These are phyloP conservation scores for Asobara japonica DNA, from an alignment of 1,140 invertebrate genomes.

Conservation along the genomic window DNA sequence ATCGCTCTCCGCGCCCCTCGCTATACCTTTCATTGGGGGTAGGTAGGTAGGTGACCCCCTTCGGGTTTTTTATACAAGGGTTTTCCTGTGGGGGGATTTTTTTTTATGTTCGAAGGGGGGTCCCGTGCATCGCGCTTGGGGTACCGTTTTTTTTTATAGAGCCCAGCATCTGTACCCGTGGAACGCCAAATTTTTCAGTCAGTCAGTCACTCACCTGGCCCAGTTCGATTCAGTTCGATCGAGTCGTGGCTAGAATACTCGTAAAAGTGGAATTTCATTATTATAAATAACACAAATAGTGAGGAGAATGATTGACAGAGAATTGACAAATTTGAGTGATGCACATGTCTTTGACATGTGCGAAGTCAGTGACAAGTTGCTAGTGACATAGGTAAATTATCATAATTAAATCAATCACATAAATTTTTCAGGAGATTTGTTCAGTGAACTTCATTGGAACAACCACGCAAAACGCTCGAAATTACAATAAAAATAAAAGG, in stretches of 20 bases:
- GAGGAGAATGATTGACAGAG: too few relatives aligned
- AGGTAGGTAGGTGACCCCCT: slow-evolving; percentile 60
- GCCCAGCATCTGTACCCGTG: slow-evolving; percentile 62
- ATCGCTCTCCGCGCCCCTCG: slow-evolving; percentile 42
- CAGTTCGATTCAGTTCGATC: slow-evolving; percentile 56
- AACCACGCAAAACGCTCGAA: too few relatives aligned
- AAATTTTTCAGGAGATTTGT: too few relatives aligned
- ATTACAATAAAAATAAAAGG: too few relatives aligned
- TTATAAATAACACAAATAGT: too few relatives aligned
- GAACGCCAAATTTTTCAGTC: slow-evolving; percentile 58
- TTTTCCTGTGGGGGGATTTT: slow-evolving; percentile 55
- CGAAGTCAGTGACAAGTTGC: too few relatives aligned
- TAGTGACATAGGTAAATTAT: too few relatives aligned
- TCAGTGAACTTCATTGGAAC: too few relatives aligned
- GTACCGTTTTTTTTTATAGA: slow-evolving; percentile 59
- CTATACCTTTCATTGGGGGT: slow-evolving; percentile 37
- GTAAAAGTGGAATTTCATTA: slow-evolving; percentile 42
- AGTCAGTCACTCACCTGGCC: slow-evolving; percentile 65
- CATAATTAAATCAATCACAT: too few relatives aligned
- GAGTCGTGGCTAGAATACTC: slow-evolving; percentile 38
- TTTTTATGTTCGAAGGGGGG: slow-evolving; percentile 55
- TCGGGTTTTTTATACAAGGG: slow-evolving; percentile 63
- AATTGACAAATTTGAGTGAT: too few relatives aligned
- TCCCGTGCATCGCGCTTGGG: slow-evolving; percentile 48
- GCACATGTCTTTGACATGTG: too few relatives aligned